Base-by-base conservation (phyloP, 2,797 vertebrate species). In the Mus caroli region DNA sequence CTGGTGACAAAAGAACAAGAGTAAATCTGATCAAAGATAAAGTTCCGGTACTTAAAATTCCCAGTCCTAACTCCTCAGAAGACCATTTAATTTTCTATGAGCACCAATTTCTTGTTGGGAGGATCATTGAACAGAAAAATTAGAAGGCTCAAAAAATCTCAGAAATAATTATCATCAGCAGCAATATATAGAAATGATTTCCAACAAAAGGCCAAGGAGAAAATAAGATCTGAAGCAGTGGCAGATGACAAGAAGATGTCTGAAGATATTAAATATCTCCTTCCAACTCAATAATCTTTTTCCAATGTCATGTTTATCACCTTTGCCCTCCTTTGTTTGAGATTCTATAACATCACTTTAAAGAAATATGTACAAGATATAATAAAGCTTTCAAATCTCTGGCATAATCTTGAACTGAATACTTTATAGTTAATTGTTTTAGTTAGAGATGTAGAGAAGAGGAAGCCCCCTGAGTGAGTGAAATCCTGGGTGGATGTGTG, bases 111-210 rank as follows among this genome's bases (percentile, higher is more conserved):
- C 34, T 10, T 37, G 7, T 43, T 94, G 46, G 31, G 22, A 78
- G 24, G 6, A 69, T 9, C 77, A 50, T 19, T 77, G 28, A 92
- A 78, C 22, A 80, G 9, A 73, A 94, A 95, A 91, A 52, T 50
- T 60, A 79, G 4, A 78, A 56, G 15, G 14, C 46, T 46, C 37
- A 3, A 86, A 67, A 50, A 94, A 89, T 13, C 19, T 78, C 52
- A 52, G 8, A 94, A 73, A 26, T 85, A 94, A 76, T 91, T 82
- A 96, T 52, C 8, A 75, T 11, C 31, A 78, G 40, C 15, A 86
- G 26, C 17, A 92, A 71, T 92, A 69, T 93, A 92, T 10, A 80
- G 14, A 79, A 94, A 92, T 50, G 43, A 15, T 64, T 60, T 92
- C 15, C 76, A 79, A 67, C 17, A 87, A 50, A 91, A 88, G 14